These are phyloP conservation scores for Ctenomys sociabilis DNA, from an alignment of 2,113 vertebrate species.

Conservation along the genomic window DNA sequence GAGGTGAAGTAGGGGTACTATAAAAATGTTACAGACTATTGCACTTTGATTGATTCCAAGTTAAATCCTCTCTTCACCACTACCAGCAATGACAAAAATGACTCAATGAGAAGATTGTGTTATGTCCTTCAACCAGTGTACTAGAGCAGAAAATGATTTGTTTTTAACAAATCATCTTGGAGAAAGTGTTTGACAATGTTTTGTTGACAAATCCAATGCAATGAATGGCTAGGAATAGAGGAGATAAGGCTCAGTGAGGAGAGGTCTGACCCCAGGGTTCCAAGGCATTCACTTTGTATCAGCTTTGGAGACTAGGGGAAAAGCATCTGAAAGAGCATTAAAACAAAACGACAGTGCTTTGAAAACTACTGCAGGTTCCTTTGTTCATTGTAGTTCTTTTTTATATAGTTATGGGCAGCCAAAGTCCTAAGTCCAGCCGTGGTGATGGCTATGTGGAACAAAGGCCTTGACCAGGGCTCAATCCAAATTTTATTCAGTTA, in stretches of 20 bases:
- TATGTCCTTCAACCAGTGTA: constrained; percentile 96
- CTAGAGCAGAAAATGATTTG: constrained; percentile 93
- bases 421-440: neutral
- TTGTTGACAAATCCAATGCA: neutral
- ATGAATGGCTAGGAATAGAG: neutral
- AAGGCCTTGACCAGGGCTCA: no score
- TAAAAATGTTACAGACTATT: constrained; percentile 94
- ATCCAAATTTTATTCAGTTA: no score
- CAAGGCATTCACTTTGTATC: neutral
- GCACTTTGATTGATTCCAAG: constrained; percentile 87
- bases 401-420: no score
- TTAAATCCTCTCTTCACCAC: constrained; percentile 94
- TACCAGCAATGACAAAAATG: constrained; percentile 89
- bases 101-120: constrained; percentile 91
- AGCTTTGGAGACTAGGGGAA: neutral
- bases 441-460: neutral
- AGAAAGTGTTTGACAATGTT: constrained; percentile 82
- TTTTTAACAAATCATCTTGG: constrained; percentile 92
- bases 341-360: neutral
- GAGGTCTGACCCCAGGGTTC: neutral
- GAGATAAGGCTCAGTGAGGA: neutral
- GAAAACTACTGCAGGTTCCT: neutral
- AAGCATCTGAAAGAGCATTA: neutral
- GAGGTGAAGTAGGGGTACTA: constrained; percentile 91
- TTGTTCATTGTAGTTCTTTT: neutral